Percentiles rank a stretch among this genome's conserved stretches.
Conservation (phyloP, 2,888 invertebrate genomes). For the Frankliniella fusca region DNA sequence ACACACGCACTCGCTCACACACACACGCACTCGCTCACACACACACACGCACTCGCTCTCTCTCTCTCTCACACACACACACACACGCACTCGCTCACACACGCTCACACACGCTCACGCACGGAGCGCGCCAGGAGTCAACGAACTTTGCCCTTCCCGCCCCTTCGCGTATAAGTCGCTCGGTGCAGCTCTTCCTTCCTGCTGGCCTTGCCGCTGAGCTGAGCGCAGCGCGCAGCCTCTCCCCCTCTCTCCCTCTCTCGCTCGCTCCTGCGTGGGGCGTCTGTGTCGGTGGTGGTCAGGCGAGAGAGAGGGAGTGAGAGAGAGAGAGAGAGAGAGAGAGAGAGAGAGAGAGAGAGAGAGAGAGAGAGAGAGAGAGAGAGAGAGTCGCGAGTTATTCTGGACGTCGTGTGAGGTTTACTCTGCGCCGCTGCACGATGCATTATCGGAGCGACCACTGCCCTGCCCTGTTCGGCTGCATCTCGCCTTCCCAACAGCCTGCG, state of each 20-base stretch:
- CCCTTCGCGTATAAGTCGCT: background rate
- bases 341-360: background rate
- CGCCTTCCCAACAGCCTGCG: too few species aligned
- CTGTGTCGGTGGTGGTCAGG: background rate
- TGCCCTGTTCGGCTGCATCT: too few species aligned
- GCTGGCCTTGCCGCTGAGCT: background rate
- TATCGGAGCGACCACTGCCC: too few species aligned
- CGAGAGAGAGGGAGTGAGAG: background rate
- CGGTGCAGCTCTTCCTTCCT: conserved; percentile 1
- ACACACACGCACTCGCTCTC: background rate
- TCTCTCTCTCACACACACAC: background rate
- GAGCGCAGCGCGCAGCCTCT: background rate
- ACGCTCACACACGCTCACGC: too few species aligned
- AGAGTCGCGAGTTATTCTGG: background rate
- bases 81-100: background rate
- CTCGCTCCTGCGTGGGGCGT: background rate
- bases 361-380: background rate
- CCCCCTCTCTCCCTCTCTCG: background rate
- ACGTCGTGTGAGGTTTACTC: background rate
- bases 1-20: background rate
- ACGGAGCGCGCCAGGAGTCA: background rate
- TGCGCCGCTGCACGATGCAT: background rate
- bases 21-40: background rate
- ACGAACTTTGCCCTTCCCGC: conserved; percentile 7
- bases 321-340: background rate